These are phyloP conservation scores for Tribolium madens DNA, from an alignment of 1,140 invertebrate species.

Conservation along the genomic window DNA sequence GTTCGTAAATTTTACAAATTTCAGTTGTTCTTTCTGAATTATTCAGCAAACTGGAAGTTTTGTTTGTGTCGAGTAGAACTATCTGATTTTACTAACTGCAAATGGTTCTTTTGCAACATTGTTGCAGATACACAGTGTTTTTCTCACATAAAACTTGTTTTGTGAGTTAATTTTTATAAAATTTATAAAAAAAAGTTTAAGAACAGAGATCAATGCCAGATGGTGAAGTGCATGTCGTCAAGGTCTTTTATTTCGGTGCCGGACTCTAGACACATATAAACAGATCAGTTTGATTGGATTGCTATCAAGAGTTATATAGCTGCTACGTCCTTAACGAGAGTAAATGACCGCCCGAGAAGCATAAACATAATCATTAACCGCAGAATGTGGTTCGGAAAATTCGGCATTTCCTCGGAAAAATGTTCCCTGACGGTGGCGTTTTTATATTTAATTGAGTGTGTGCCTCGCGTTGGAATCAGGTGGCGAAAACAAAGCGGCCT, in stretches of 20 bases:
- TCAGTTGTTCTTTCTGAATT: conserved; percentile 20
- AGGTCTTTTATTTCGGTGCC: conserved; percentile 18
- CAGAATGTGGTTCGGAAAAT: conserved; percentile 8
- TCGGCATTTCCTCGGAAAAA: neutral
- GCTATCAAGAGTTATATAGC: conserved; percentile 30
- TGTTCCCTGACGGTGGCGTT: conserved; percentile 1
- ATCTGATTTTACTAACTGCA: neutral
- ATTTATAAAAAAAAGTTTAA: neutral
- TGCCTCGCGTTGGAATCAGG: conserved; percentile 16
- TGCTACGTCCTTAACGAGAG: conserved; percentile 7
- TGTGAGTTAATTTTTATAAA: neutral
- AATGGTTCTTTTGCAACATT: neutral
- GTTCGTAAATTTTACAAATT: conserved; percentile 23
- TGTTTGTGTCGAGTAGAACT: conserved; percentile 1
- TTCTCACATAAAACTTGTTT: neutral
- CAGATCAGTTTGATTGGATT: conserved; percentile 36
- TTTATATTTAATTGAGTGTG: neutral
- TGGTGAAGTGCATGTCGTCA: conserved; percentile 9
- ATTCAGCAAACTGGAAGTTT: conserved; percentile 14
- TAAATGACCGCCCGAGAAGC: conserved; percentile 5
- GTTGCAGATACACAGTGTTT: neutral
- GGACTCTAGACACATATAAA: conserved; percentile 23
- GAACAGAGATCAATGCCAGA: neutral
- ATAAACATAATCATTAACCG: conserved; percentile 22
- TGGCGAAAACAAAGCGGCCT: conserved; percentile 38